Conservation (phyloP, 2,888 invertebrate genomes). For the Fragum sueziense region DNA sequence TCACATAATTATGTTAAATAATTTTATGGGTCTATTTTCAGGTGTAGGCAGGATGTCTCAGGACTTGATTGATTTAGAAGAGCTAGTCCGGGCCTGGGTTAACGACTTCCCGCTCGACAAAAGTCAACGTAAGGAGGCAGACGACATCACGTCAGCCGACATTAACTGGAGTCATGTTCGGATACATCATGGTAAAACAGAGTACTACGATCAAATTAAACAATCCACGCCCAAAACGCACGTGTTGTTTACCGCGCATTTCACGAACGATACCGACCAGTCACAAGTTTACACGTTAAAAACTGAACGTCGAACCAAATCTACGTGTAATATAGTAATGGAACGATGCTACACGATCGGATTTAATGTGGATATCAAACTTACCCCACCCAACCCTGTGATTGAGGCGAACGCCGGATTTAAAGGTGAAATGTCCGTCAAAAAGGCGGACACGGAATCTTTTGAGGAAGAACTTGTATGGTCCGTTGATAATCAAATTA, state of each 20-base stretch:
- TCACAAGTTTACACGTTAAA: conserved; percentile 81
- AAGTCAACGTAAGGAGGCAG: conserved; percentile 68
- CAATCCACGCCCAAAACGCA: conserved; percentile 71
- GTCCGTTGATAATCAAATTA: conserved; percentile 81
- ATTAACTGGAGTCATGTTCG: conserved; percentile 81
- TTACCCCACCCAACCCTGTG: conserved; percentile 81
- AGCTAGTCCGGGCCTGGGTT: conserved; percentile 69
- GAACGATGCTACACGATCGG: conserved; percentile 75
- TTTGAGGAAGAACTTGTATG: conserved; percentile 81
- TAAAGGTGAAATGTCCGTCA: conserved; percentile 78
- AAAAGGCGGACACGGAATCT: conserved; percentile 77
- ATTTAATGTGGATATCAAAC: conserved; percentile 74
- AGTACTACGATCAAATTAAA: conserved; percentile 71
- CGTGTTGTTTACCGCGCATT: conserved; percentile 78
- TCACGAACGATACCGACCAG: conserved; percentile 80
- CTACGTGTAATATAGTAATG: conserved; percentile 78
- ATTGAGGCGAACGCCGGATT: conserved; percentile 82
- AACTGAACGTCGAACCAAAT: conserved; percentile 80
- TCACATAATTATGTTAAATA: too few relatives aligned
- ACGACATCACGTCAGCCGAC: conserved; percentile 76
- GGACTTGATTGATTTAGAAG: conserved; percentile 71
- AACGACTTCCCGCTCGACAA: conserved; percentile 70
- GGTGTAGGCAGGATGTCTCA: conserved; percentile 61
- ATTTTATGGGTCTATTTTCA: conserved; percentile 33
- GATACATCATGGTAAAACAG: conserved; percentile 78